phyloP scores from a whole-genome alignment of 2,113 vertebrate species.

The Notiomystis cincta region DNA sequence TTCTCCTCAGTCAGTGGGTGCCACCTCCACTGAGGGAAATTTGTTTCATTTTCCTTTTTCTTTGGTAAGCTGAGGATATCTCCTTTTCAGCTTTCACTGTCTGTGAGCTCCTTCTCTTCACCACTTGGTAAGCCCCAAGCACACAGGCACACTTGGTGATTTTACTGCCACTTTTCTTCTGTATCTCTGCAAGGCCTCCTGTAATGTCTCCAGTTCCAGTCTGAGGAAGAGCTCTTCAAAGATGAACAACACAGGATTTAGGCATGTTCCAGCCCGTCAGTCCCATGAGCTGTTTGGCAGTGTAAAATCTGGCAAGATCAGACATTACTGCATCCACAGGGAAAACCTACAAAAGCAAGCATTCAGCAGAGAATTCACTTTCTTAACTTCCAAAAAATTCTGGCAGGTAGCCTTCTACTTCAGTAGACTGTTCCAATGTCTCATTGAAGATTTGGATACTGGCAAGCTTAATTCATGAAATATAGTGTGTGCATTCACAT shows the following conservation, averaged over 20 bases:
- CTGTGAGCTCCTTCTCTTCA: neutral
- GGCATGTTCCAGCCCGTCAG: neutral
- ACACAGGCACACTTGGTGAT: neutral
- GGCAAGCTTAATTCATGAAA: neutral
- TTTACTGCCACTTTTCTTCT: constrained; percentile 25
- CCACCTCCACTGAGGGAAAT: neutral
- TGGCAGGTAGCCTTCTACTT: neutral
- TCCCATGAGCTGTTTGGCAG: neutral
- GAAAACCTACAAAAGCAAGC: neutral
- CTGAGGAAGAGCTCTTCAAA: neutral
- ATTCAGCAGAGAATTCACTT: constrained; percentile 1
- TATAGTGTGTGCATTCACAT: neutral
- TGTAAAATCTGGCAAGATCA: neutral
- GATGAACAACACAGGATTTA: neutral
- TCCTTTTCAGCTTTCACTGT: neutral
- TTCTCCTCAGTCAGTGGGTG: neutral
- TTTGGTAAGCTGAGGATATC: neutral
- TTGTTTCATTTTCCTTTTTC: neutral
- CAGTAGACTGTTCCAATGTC: neutral
- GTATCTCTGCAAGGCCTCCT: neutral
- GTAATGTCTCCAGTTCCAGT: neutral
- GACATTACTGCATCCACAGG: neutral
- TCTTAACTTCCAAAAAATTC: neutral
- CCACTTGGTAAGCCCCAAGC: neutral
- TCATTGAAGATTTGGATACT: neutral